Base-by-base conservation (phyloP, 2,888 invertebrate genomes). In the Thymelicus acteon region DNA sequence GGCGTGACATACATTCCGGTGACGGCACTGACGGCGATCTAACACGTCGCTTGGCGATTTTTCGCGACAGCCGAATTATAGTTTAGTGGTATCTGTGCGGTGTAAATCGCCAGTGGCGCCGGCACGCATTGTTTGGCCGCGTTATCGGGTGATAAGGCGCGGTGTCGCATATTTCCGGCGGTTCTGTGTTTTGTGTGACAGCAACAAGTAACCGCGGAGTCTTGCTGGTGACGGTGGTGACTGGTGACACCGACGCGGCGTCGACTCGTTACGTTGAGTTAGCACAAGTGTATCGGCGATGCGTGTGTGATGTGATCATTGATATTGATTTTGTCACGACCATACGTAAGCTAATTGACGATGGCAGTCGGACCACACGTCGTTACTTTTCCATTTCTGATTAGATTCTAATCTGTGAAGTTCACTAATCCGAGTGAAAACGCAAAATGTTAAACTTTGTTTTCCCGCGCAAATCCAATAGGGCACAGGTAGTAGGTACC, bases 1-100 rank as follows among this genome's bases (percentile, higher is more conserved):
- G 85, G 84, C 88, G 84, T 94, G 94, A 94, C 94, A 94, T 85
- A 93, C 92, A 94, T 93, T 92, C 92, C 85, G 85, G 83, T 87
- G 90, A 88, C 88, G 85, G 88, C 82, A 85, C 83, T 87, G 90
- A 88, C 88, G 85, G 88, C 82, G 83, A 85, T 85, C 79, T 80
- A 83, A 82, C 85, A 87, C 87, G 88, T 86, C 82, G 84, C 81
- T 81, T 49, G 66, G 39, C 44, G 47, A 81, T 82, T 82, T 87
- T 86, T 83, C 84, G 86, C 85, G 83, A 78, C 77, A 64, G 60
- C 72, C 73, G 63, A 72, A 69, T 52, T 57, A 60, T 65, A 70
- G 71, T 75, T 75, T 83, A 84, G 72, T 75, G 75, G 83, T 85
- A 84, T 84, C 83, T 81, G 79, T 74, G 75, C 66, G 52, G 63